Percentiles rank a stretch among this genome's conserved stretches.
Evolutionary conservation across 2,888 invertebrate genomes (phyloP).

Genomic region (Prostheceraeus crozeri): DNA sequence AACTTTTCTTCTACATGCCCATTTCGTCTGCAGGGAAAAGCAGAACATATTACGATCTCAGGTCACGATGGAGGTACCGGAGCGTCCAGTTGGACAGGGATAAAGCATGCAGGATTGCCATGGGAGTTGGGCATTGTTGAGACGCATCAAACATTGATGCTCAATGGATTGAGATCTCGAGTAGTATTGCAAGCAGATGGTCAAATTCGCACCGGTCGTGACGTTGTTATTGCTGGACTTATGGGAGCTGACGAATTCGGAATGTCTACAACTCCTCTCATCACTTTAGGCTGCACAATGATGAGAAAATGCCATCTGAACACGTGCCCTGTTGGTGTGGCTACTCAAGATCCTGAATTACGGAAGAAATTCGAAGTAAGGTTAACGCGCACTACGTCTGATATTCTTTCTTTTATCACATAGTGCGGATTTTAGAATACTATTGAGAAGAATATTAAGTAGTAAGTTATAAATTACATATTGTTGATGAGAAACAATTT

Average conservation of each 20-base stretch:
- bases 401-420: too few species aligned
- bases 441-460: too few species aligned
- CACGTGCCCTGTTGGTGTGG: conserved; percentile 97
- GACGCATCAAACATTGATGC: conserved; percentile 87
- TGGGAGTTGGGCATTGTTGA: conserved; percentile 98
- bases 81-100: conserved; percentile 97
- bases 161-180: conserved; percentile 83
- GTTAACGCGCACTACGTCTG: too few species aligned
- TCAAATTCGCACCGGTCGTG: conserved; percentile 64
- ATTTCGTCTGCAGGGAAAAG: conserved; percentile 71
- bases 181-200: conserved; percentile 69
- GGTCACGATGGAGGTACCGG: conserved; percentile 99
- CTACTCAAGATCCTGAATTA: conserved; percentile 86
- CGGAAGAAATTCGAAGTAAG: conserved; percentile 89
- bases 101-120: conserved; percentile 89
- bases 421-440: too few species aligned
- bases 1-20: not conserved
- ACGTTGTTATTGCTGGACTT: conserved; percentile 86
- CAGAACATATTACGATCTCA: conserved; percentile 94
- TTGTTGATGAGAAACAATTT: too few species aligned
- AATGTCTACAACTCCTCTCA: conserved; percentile 93
- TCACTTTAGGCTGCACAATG: conserved; percentile 97
- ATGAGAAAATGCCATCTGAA: conserved; percentile 99
- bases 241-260: conserved; percentile 97
- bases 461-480: too few species aligned